Conservation (phyloP, 2,113 vertebrate species). For the Gnathonemus longibarbis region DNA sequence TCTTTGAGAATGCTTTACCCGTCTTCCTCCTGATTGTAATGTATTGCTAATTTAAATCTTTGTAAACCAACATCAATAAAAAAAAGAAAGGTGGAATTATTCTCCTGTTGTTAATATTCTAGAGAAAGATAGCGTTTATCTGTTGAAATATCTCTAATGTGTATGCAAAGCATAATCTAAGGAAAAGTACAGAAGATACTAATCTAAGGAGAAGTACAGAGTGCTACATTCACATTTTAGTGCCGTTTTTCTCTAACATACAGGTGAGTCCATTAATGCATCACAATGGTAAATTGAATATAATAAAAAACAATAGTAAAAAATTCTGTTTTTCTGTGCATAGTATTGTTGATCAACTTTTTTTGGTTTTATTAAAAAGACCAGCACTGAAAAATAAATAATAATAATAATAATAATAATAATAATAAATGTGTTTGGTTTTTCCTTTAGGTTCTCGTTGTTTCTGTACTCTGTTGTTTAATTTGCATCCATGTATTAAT, state of each 20-base stretch:
- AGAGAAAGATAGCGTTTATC: not conserved
- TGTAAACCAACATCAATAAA: constrained; percentile 26
- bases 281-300: not conserved
- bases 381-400: not conserved
- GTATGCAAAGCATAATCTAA: not conserved
- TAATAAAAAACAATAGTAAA: not conserved
- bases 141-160: not conserved
- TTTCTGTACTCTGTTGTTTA: not conserved
- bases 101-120: not conserved
- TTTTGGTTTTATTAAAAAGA: not conserved
- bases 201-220: not conserved
- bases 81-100: not conserved
- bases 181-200: not conserved
- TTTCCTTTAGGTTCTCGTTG: not conserved
- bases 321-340: too few relatives aligned
- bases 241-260: not conserved
- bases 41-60: constrained; percentile 14
- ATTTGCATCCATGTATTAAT: not conserved
- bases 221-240: not conserved
- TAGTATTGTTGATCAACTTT: not conserved
- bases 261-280: not conserved
- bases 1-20: not conserved
- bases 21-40: constrained; percentile 13
- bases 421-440: not conserved
- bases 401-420: not conserved